Percentiles rank a stretch among this genome's conserved stretches.
phyloP scores from a whole-genome alignment of 2,113 vertebrate species.

The Xiphophorus maculatus region DNA sequence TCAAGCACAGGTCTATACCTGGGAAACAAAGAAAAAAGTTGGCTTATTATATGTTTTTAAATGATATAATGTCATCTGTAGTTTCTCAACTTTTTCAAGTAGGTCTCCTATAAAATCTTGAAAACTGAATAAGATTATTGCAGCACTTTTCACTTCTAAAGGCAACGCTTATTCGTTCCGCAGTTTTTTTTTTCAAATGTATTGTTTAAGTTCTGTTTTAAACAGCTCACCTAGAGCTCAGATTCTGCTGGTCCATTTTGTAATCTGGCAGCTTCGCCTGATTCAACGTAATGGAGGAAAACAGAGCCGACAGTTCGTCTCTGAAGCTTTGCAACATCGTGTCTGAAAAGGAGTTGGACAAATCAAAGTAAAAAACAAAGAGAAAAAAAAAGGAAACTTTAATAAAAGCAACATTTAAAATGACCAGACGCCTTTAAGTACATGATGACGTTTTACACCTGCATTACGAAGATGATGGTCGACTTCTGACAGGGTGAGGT shows the following conservation, averaged over 20 bases:
- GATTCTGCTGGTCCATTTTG: background rate
- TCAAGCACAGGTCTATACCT: slow-evolving; percentile 81
- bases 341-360: slow-evolving; percentile 40
- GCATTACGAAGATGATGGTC: slow-evolving; percentile 79
- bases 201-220: background rate
- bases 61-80: background rate
- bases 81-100: background rate
- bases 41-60: background rate
- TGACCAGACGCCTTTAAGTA: background rate
- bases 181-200: background rate
- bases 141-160: too few relatives aligned
- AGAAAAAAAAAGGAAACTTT: background rate
- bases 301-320: slow-evolving; percentile 63
- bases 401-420: background rate
- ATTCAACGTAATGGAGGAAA: slow-evolving; percentile 36
- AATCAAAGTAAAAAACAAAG: background rate
- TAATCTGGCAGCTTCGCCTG: background rate
- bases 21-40: background rate
- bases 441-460: slow-evolving; percentile 62
- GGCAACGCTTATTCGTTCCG: too few relatives aligned
- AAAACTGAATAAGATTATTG: background rate
- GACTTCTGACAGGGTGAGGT: slow-evolving; percentile 81
- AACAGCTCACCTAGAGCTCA: slow-evolving; percentile 52
- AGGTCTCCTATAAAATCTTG: background rate
- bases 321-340: slow-evolving; percentile 55